phyloP scores from a whole-genome alignment of 2,113 vertebrate species.

The Clarias magur region DNA sequence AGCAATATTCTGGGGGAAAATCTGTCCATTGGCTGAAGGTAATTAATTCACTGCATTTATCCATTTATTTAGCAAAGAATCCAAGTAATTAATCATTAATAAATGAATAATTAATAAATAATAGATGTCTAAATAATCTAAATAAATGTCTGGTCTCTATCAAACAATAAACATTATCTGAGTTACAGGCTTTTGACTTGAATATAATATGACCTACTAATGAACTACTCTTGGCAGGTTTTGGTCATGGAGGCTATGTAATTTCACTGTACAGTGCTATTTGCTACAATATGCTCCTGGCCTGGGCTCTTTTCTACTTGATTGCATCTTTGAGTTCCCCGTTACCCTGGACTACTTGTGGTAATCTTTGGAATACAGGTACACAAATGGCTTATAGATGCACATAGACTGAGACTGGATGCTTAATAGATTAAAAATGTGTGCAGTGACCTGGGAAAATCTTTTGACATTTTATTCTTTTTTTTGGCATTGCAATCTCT shows the following conservation, averaged over 20 bases:
- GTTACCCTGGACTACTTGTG: conserved; percentile 71
- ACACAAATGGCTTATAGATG: background rate
- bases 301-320: conserved; percentile 88
- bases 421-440: background rate
- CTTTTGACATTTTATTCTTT: background rate
- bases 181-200: background rate
- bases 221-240: conserved; percentile 68
- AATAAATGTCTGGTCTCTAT: background rate
- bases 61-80: background rate
- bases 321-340: conserved; percentile 82
- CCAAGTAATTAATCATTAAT: background rate
- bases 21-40: conserved; percentile 72
- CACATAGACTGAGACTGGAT: background rate
- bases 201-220: background rate
- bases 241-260: conserved; percentile 82
- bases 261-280: conserved; percentile 79
- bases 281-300: conserved; percentile 85
- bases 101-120: no score
- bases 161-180: background rate
- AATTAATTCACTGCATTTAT: conserved; percentile 1
- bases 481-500: background rate
- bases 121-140: no score
- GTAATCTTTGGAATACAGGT: conserved; percentile 49
- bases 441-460: background rate
- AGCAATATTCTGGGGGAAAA: conserved; percentile 68